A percentile compares a stretch with the other conserved stretches of the same genome.
Evolutionary conservation across 2,888 invertebrate genomes (phyloP).

Genomic region (Diadromus collaris): DNA sequence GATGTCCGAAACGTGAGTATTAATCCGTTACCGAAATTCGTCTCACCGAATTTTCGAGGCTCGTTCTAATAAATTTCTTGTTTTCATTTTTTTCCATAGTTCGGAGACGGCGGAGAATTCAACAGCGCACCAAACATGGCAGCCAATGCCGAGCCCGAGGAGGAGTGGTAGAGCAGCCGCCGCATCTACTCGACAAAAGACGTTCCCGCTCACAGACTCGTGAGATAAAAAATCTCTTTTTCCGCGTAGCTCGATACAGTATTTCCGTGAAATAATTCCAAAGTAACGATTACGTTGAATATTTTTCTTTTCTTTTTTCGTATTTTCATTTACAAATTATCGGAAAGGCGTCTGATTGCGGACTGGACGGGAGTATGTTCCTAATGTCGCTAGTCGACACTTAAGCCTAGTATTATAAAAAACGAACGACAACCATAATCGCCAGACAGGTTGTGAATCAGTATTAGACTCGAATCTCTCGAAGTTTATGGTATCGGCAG

Average conservation of each 20-base stretch:
- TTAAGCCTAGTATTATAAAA: neutral
- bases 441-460: neutral
- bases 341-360: neutral
- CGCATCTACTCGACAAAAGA: neutral
- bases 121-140: slow-evolving; percentile 59
- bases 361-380: slow-evolving; percentile 14
- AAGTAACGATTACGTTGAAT: slow-evolving; percentile 17
- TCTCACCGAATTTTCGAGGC: neutral
- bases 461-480: slow-evolving; percentile 11
- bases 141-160: slow-evolving; percentile 81
- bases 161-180: slow-evolving; percentile 81
- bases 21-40: neutral
- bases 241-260: neutral
- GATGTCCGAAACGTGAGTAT: slow-evolving; percentile 85
- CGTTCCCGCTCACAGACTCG: neutral
- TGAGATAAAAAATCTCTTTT: neutral
- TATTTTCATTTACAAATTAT: slow-evolving; percentile 23
- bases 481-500: slow-evolving; percentile 22
- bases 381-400: slow-evolving; percentile 14
- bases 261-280: slow-evolving; percentile 37
- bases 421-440: slow-evolving; percentile 1
- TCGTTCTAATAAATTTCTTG: neutral
- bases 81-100: slow-evolving; percentile 54
- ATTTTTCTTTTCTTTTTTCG: slow-evolving; percentile 30
- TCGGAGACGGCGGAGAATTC: slow-evolving; percentile 68